These are phyloP conservation scores for Pseudomyrmex dendroicus DNA, from an alignment of 1,140 invertebrate genomes.

Conservation along the genomic window DNA sequence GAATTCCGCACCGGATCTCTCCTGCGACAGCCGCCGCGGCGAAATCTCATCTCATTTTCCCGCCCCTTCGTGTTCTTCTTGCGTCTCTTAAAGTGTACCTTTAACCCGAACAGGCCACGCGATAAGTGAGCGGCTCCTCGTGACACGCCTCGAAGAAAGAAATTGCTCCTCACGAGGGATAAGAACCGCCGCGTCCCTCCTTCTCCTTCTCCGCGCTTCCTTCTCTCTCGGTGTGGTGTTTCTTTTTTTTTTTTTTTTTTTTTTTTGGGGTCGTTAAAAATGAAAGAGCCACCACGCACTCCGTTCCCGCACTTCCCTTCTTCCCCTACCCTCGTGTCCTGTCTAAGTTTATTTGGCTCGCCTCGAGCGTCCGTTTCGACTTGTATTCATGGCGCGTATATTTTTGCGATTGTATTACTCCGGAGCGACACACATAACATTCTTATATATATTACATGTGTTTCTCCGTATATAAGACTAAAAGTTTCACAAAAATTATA, in stretches of 20 bases:
- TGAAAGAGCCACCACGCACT: slow-evolving; percentile 41
- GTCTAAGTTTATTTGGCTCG: slow-evolving; percentile 44
- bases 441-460: too few relatives aligned
- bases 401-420: slow-evolving; percentile 20
- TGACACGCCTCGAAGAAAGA: slow-evolving; percentile 22
- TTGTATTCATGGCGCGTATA: background rate
- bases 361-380: background rate
- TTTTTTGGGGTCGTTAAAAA: slow-evolving; percentile 58
- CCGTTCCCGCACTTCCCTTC: too few relatives aligned
- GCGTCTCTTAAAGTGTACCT: slow-evolving; percentile 28
- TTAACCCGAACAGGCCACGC: slow-evolving; percentile 24
- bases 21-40: background rate
- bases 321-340: slow-evolving; percentile 2
- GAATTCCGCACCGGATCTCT: background rate
- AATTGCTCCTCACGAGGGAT: slow-evolving; percentile 6
- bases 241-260: background rate
- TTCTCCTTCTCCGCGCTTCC: too few relatives aligned
- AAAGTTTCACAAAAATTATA: too few relatives aligned
- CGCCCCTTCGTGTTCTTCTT: background rate
- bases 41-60: slow-evolving; percentile 1
- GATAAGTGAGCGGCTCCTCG: slow-evolving; percentile 29
- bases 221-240: too few relatives aligned
- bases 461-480: too few relatives aligned
- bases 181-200: background rate
- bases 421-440: background rate